Base-by-base conservation (phyloP, 2,797 vertebrate species). In the Hippopotamyrus pictus region DNA sequence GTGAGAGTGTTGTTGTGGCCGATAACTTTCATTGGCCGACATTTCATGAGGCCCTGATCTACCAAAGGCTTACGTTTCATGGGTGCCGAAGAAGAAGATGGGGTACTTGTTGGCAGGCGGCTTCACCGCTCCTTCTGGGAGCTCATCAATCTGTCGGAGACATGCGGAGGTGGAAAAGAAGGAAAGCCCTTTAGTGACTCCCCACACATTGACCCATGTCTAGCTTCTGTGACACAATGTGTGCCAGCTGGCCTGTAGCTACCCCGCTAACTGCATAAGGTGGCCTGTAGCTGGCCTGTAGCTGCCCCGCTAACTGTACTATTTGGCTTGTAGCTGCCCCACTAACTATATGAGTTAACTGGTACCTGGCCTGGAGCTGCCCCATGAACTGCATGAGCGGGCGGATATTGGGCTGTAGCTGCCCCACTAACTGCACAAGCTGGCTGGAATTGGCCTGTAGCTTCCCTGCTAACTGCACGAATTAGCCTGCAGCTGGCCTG, bases 71-170 rank as follows among this genome's bases (percentile, higher is more conserved):
- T 97, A 99, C 98, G 98, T 99, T 95, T 99, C 98, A 46, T 99
- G 98, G 90, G 98, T 99, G 91, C 98, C 98, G 14, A 98, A 99
- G 95, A 99, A 99, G 96, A 99, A 99, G 95, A 99, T 99, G 62
- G 98, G 98, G 87, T 99, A 98, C 93, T 99, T 99, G 95, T 98
- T 99, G 94, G 98, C 98, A 90, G 98, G 98, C 57, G 98, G 98
- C 92, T 99, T 99, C 94, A 99, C 98, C 0, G 98, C 98, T 94
- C 98, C 98, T 93, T 99, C 98, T n/a, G 98, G 98, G 91, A 99
- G 97, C 94, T 99, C 98, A 94, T 99, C 98, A 92, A 99, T 99
- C 98, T 99, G 93, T 89, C 53, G 91, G 92, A 92, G 41, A 95
- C 65, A 94, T 91, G 79, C 41, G 9, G 88, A 88, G 51, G 33